Percentiles rank a stretch among this genome's conserved stretches.
These are phyloP conservation scores for Metridium senile DNA, from an alignment of 92 coral and sea anemone species.

Conservation along the genomic window DNA sequence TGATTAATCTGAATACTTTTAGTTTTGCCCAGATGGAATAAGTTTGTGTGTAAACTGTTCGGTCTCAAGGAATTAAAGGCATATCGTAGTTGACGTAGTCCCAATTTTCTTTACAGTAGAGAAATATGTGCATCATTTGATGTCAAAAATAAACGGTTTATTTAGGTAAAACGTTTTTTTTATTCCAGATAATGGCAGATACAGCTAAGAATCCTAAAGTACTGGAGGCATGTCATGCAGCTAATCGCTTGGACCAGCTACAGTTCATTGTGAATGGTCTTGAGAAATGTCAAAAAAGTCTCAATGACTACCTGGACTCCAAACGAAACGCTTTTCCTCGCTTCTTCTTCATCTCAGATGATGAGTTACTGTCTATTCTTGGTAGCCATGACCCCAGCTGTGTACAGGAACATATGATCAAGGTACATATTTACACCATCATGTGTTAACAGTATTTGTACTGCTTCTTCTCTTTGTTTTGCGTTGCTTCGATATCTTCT, in stretches of 20 bases:
- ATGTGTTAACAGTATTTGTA: background rate
- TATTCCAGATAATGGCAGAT: slow-evolving; percentile 85
- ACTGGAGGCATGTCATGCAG: slow-evolving; percentile 95
- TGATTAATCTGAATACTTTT: no score
- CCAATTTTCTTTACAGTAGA: no score
- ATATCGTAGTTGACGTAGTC: no score
- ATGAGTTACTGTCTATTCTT: slow-evolving; percentile 94
- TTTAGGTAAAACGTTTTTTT: no score
- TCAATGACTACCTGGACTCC: slow-evolving; percentile 97
- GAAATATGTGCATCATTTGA: no score
- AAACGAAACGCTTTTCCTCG: slow-evolving; percentile 99
- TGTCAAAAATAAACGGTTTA: no score
- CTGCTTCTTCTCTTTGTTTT: no score
- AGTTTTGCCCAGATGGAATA: no score
- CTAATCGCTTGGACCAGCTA: slow-evolving; percentile 91
- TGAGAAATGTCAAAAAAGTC: slow-evolving; percentile 99
- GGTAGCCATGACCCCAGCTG: slow-evolving; percentile 98
- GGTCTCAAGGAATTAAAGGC: no score
- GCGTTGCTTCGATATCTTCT: background rate
- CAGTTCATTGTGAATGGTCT: slow-evolving; percentile 92
- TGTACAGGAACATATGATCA: slow-evolving; percentile 99
- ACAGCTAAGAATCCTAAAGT: slow-evolving; percentile 98
- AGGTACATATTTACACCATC: slow-evolving; percentile 34
- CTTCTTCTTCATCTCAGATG: slow-evolving; percentile 98
- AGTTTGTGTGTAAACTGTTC: no score